These are phyloP conservation scores for Megamerina dolium DNA, from an alignment of 2,888 invertebrate species.

Conservation along the genomic window DNA sequence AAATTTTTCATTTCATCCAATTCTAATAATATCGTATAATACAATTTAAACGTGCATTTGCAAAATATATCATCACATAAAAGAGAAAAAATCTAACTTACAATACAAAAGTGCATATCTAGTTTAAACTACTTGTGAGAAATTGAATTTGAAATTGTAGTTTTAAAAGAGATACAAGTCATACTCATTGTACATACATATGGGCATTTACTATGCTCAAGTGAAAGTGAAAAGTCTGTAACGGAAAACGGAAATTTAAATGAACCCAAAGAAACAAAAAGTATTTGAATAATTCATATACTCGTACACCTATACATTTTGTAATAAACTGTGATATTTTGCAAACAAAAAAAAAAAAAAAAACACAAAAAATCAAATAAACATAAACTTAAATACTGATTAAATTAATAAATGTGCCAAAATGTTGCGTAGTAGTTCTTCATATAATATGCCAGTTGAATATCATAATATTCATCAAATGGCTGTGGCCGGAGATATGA, in stretches of 20 bases:
- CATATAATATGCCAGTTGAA: constrained; percentile 59
- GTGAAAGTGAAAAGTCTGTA: not conserved
- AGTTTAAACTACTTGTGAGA: too few species aligned
- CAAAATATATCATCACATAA: too few species aligned
- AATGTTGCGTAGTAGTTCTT: constrained; percentile 40
- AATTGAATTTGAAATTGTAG: too few species aligned
- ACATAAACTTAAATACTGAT: constrained; percentile 1
- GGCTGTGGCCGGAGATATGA: constrained; percentile 61
- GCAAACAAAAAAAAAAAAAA: constrained; percentile 4
- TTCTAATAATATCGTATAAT: not conserved
- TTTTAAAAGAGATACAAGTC: too few species aligned
- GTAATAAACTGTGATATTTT: constrained; percentile 8
- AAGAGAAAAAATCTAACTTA: too few species aligned
- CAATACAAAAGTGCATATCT: too few species aligned
- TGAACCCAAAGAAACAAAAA: not conserved
- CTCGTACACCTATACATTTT: not conserved
- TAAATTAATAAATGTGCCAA: constrained; percentile 17
- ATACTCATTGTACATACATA: too few species aligned
- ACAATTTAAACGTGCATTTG: too few species aligned
- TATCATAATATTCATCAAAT: constrained; percentile 54
- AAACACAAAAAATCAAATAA: too few species aligned
- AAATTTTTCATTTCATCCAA: constrained; percentile 1
- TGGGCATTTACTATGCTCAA: too few species aligned
- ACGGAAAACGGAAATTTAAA: not conserved
- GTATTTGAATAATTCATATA: not conserved